Evolutionary conservation across 2,797 vertebrate genomes (phyloP).

Genomic region (Brachymystax lenok): DNA sequence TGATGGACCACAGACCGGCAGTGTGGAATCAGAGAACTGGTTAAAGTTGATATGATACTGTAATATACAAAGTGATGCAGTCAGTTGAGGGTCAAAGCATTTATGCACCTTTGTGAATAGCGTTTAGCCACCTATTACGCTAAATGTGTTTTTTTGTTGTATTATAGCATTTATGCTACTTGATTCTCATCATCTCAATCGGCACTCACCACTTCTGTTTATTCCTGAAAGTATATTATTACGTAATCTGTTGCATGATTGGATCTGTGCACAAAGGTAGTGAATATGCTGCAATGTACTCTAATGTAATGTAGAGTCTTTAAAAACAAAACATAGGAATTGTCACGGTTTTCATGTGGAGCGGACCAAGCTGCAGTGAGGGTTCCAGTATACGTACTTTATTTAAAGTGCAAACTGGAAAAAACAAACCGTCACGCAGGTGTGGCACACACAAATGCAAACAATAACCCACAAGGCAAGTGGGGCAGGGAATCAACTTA

Average conservation of each 20-base stretch:
- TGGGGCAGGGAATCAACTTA: too few relatives aligned
- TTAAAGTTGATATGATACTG: neutral
- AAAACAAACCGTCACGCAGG: too few relatives aligned
- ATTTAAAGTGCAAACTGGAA: too few relatives aligned
- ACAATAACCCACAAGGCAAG: too few relatives aligned
- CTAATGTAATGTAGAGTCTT: neutral
- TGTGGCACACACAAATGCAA: too few relatives aligned
- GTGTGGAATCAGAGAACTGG: neutral
- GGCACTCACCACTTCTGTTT: too few relatives aligned
- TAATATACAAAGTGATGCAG: too few relatives aligned
- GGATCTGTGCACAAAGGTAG: neutral
- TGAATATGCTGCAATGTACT: neutral
- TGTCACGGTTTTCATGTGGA: too few relatives aligned
- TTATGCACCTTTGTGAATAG: neutral
- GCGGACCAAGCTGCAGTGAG: too few relatives aligned
- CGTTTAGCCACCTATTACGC: neutral
- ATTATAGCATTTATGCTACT: neutral
- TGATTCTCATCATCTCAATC: neutral
- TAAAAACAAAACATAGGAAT: neutral
- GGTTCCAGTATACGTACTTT: too few relatives aligned
- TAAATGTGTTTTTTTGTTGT: neutral
- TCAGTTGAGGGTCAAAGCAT: too few relatives aligned
- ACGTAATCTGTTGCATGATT: neutral
- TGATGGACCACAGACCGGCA: conserved; percentile 1
- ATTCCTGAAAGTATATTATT: too few relatives aligned